These are phyloP conservation scores for Knipowitschia caucasica DNA, from an alignment of 2,797 vertebrate genomes.

Conservation along the genomic window DNA sequence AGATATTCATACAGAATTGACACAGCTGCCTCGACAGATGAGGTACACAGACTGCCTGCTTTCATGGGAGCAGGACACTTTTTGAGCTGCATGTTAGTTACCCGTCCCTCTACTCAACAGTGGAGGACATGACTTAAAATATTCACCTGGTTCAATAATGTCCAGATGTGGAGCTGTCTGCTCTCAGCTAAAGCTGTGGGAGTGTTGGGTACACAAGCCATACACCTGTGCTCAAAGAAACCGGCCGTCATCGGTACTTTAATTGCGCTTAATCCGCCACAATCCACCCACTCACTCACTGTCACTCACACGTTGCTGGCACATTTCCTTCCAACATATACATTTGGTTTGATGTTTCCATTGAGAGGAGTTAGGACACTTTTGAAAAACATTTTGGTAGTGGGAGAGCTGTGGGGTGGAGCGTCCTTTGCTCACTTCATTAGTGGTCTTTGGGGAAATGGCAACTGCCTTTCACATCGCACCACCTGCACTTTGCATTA, in stretches of 20 bases:
- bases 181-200: conserved; percentile 34
- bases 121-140: conserved; percentile 6
- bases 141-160: conserved; percentile 32
- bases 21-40: conserved; percentile 46
- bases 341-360: conserved; percentile 43
- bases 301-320: conserved; percentile 41
- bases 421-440: conserved; percentile 79
- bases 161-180: conserved; percentile 48
- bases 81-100: conserved; percentile 49
- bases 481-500: conserved; percentile 78
- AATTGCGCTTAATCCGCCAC: conserved; percentile 67
- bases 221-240: conserved; percentile 36
- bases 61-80: conserved; percentile 53
- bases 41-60: conserved; percentile 35
- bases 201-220: conserved; percentile 45
- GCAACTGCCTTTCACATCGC: conserved; percentile 73
- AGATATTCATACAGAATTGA: conserved; percentile 21
- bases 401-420: conserved; percentile 44
- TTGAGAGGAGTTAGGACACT: conserved; percentile 21
- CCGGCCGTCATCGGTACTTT: conserved; percentile 56
- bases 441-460: conserved; percentile 69
- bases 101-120: conserved; percentile 23
- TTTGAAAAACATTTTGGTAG: conserved; percentile 20
- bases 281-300: conserved; percentile 31
- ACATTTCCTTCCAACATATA: conserved; percentile 51